These are phyloP conservation scores for Gymnodraco acuticeps DNA, from an alignment of 2,797 vertebrate species.

Conservation along the genomic window DNA sequence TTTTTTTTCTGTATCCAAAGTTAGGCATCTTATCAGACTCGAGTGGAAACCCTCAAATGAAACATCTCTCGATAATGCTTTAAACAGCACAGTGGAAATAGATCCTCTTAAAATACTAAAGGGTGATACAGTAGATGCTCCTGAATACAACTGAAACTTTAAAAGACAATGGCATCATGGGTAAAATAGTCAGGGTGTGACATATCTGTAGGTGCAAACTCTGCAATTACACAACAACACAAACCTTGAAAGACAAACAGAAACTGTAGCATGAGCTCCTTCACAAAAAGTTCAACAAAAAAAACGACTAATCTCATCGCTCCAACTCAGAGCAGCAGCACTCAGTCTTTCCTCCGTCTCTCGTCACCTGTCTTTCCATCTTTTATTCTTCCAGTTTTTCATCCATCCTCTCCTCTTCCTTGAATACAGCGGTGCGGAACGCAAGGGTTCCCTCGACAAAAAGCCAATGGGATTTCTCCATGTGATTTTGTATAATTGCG, in stretches of 20 bases:
- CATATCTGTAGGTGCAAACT: conserved; percentile 88
- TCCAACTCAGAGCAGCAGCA: conserved; percentile 89
- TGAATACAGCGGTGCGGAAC: background rate
- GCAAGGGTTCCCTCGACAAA: too few relatives aligned
- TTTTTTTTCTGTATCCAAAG: conserved; percentile 40
- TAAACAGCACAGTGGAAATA: conserved; percentile 45
- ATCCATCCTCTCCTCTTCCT: conserved; percentile 45
- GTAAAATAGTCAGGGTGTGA: conserved; percentile 71
- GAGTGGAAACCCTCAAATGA: conserved; percentile 31
- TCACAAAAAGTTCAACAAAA: conserved; percentile 80
- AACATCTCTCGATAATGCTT: conserved; percentile 24
- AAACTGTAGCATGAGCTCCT: conserved; percentile 78
- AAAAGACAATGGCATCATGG: conserved; percentile 56
- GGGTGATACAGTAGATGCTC: conserved; percentile 70
- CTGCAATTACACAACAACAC: conserved; percentile 84
- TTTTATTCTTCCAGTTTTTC: conserved; percentile 70
- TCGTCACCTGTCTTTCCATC: conserved; percentile 62
- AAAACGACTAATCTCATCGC: conserved; percentile 74
- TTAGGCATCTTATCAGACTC: conserved; percentile 43
- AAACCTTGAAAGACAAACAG: conserved; percentile 69
- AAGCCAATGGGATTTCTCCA: too few relatives aligned
- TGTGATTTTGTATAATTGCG: too few relatives aligned
- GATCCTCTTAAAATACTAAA: conserved; percentile 59
- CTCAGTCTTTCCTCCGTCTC: conserved; percentile 69
- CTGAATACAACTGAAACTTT: conserved; percentile 51